Percentiles rank a stretch among this genome's conserved stretches.
phyloP scores from a whole-genome alignment of 2,888 invertebrate genomes.

The Caenorhabditis sp. region DNA sequence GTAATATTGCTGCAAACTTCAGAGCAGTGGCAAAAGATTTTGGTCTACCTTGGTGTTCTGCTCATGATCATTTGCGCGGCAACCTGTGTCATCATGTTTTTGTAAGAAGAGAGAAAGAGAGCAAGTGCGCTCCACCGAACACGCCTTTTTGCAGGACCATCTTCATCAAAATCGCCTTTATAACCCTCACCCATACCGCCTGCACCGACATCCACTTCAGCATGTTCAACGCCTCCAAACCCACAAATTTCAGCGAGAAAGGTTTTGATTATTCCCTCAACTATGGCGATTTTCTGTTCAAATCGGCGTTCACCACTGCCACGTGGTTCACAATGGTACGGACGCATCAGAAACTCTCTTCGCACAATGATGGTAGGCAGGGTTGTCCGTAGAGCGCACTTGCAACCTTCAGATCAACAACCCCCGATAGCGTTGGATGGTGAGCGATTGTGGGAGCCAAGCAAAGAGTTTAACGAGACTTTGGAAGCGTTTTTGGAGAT shows the following conservation, averaged over 20 bases:
- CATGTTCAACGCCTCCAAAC: not conserved
- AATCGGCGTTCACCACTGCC: too few relatives aligned
- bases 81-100: not conserved
- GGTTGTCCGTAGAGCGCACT: too few relatives aligned
- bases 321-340: not conserved
- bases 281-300: constrained; percentile 4
- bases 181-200: constrained; percentile 1
- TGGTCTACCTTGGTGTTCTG: not conserved
- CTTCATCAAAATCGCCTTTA: constrained; percentile 17
- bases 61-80: not conserved
- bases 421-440: constrained; percentile 8
- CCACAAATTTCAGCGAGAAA: not conserved
- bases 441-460: not conserved
- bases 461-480: constrained; percentile 8
- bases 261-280: constrained; percentile 8
- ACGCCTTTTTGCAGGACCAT: constrained; percentile 12
- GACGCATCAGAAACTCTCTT: not conserved
- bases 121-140: not conserved
- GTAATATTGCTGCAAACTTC: not conserved
- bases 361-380: not conserved
- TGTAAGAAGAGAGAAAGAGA: too few relatives aligned
- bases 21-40: constrained; percentile 4
- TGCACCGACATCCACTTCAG: not conserved
- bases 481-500: not conserved
- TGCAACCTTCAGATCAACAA: too few relatives aligned